A percentile compares a stretch with the other conserved stretches of the same genome.
phyloP scores from a whole-genome alignment of 2,797 vertebrate genomes.

The Serranus cabrilla region DNA sequence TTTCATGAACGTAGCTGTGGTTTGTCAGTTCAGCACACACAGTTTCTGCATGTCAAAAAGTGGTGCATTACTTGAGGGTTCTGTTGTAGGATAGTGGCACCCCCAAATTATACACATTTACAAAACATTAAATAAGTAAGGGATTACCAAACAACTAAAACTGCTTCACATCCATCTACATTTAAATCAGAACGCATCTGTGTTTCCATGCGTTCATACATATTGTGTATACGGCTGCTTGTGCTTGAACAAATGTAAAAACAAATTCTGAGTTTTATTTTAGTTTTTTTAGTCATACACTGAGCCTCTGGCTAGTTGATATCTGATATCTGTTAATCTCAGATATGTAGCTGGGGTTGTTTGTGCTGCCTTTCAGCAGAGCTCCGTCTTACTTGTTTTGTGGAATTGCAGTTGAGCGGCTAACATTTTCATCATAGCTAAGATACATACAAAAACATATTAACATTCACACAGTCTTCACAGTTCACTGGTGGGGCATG shows the following conservation, averaged over 20 bases:
- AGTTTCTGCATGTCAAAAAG: not conserved
- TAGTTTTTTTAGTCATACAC: not conserved
- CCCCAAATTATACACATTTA: not conserved
- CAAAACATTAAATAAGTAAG: not conserved
- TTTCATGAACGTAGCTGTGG: not conserved
- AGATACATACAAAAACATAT: not conserved
- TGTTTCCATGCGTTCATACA: not conserved
- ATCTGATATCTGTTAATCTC: slow-evolving; percentile 1
- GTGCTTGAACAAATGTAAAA: not conserved
- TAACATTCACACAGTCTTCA: too few relatives aligned
- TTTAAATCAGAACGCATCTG: not conserved
- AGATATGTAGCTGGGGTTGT: slow-evolving; percentile 5
- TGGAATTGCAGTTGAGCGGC: not conserved
- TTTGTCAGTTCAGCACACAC: not conserved
- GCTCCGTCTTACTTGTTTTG: slow-evolving; percentile 6
- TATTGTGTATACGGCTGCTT: not conserved
- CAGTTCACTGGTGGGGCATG: not conserved
- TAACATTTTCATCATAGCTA: not conserved
- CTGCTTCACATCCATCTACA: not conserved
- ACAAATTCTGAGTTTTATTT: not conserved
- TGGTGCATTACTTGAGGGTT: not conserved
- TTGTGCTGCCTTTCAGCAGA: not conserved
- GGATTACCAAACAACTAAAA: too few relatives aligned
- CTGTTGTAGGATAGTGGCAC: not conserved
- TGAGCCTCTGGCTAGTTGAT: slow-evolving; percentile 12